Evolutionary conservation across 2,113 vertebrate species (phyloP).

Genomic region (Vimba vimba): DNA sequence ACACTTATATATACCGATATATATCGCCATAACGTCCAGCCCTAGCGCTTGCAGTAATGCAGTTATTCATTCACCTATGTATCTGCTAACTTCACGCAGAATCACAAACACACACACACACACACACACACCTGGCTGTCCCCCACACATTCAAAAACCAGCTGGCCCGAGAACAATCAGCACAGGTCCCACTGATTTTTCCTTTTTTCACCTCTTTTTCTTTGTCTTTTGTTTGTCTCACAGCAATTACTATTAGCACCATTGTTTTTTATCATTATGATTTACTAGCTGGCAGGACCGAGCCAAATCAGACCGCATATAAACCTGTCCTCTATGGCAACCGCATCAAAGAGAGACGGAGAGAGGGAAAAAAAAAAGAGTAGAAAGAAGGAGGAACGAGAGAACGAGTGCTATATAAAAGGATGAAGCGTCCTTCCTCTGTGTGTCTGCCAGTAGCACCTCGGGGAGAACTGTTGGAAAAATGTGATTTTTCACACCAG

Average conservation of each 20-base stretch:
- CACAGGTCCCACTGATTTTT: conserved; percentile 36
- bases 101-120: conserved; percentile 55
- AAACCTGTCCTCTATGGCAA: conserved; percentile 78
- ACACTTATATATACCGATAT: no score
- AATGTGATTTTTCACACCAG: conserved; percentile 74
- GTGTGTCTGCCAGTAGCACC: conserved; percentile 77
- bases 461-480: conserved; percentile 78
- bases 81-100: conserved; percentile 9
- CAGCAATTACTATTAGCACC: conserved; percentile 64
- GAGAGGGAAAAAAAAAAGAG: background rate
- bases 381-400: conserved; percentile 66
- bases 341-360: conserved; percentile 72
- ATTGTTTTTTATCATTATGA: conserved; percentile 64
- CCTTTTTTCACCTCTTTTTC: conserved; percentile 43
- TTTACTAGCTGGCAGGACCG: conserved; percentile 62
- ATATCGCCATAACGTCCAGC: background rate
- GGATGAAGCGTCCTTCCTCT: conserved; percentile 75
- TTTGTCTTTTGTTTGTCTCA: conserved; percentile 49
- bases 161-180: conserved; percentile 58
- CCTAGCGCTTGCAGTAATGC: background rate
- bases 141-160: conserved; percentile 44
- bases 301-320: conserved; percentile 63
- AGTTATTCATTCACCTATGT: background rate
- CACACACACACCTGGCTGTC: conserved; percentile 66
- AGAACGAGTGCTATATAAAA: conserved; percentile 74